phyloP scores from a whole-genome alignment of 2,113 vertebrate genomes.

The Micronycteris hirsuta region DNA sequence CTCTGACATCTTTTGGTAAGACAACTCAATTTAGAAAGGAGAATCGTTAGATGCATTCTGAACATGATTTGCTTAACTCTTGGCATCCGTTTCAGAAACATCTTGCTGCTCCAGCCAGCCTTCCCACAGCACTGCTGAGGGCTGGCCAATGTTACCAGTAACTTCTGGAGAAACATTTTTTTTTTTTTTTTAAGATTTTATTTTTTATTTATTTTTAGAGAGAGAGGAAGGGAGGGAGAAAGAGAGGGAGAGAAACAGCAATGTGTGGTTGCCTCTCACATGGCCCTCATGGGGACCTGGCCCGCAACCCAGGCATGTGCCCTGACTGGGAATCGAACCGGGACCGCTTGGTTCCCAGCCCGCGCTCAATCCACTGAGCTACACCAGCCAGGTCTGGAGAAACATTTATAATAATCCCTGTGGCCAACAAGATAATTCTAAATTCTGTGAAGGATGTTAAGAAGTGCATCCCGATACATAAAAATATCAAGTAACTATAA shows the following conservation, averaged over 20 bases:
- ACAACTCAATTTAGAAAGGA: not conserved
- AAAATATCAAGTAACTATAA: not conserved
- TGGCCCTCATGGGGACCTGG: too few relatives aligned
- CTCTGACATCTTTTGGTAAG: not conserved
- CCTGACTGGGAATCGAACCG: too few relatives aligned
- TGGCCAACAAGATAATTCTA: not conserved
- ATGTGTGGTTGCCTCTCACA: too few relatives aligned
- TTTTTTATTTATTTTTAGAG: too few relatives aligned
- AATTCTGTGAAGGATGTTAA: not conserved
- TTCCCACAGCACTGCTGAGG: not conserved
- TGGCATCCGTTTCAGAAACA: not conserved
- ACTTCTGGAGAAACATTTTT: not conserved
- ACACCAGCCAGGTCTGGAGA: too few relatives aligned
- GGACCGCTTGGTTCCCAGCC: too few relatives aligned
- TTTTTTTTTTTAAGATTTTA: too few relatives aligned
- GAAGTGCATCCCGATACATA: not conserved
- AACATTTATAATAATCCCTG: not conserved
- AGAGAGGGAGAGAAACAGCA: too few relatives aligned
- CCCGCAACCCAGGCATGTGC: too few relatives aligned
- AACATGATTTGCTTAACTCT: not conserved
- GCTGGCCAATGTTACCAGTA: not conserved
- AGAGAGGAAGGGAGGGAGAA: too few relatives aligned
- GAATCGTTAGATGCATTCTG: not conserved
- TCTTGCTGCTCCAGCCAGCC: not conserved
- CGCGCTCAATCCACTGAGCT: too few relatives aligned